Base-by-base conservation (phyloP, 92 coral and sea anemone species). In the Bergia sp. region DNA sequence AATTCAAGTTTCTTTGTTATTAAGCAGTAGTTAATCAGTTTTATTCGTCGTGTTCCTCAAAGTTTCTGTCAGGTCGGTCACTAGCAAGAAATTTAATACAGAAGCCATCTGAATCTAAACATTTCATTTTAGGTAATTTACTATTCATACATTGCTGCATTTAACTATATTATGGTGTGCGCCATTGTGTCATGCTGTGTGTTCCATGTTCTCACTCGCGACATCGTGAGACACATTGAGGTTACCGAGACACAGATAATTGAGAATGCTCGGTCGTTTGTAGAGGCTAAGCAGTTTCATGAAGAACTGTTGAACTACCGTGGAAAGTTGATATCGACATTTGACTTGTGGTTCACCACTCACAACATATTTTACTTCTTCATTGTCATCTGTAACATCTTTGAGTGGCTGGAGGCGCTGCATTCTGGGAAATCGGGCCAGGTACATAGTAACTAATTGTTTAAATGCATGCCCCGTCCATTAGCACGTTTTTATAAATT, bases 161-260 rank as follows among this genome's bases (percentile, higher is more conserved):
- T 89, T 36, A 12, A 18, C 40, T 92, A 91, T 79, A 92, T 89
- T 9, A 71, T 92, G 77, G 47, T 81, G 2, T 79, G 94, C 55
- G 92, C 94, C 6, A 91, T 92, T 3, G 94, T 92, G 4, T 92
- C 94, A 0, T 92, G 94, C 50, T 92, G 94, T 47, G 91, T 92
- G 40, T 92, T 92, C 29, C 91, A 85, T 71, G 90, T 89, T 5
- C 75, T 92, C 50, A 89, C 94, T 1, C 92, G 94, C 1, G 94
- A 92, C 86, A 92, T 92, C 36, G 84, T 90, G 3, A 80, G 92
- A 42, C 92, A 89, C 57, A 88, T 89, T 23, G 92, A 89, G 37
- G 86, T 76, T 39, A 89, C 92, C 9, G 94, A 92, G 41, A 40
- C 6, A 47, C 81, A 81, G n/a, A 86, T 88, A 39, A 73, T 86